Percentiles rank a stretch among this genome's conserved stretches.
These are phyloP conservation scores for Trematomus loennbergii DNA, from an alignment of 2,113 vertebrate genomes.

Conservation along the genomic window DNA sequence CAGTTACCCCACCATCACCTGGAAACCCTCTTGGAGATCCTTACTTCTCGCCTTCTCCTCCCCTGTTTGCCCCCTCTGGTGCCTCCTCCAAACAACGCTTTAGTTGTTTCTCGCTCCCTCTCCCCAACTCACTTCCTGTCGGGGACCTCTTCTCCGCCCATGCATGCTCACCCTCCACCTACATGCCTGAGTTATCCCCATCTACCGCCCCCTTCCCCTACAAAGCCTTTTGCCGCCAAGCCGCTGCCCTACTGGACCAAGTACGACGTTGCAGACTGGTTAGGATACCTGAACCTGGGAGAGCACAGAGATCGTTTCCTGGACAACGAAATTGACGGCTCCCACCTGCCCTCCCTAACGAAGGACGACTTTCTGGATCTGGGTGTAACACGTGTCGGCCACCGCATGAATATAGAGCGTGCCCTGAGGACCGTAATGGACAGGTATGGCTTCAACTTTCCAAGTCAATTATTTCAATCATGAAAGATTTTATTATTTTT, in stretches of 20 bases:
- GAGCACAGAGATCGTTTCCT: slow-evolving; percentile 94
- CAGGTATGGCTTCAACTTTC: slow-evolving; percentile 84
- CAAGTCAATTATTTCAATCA: no score
- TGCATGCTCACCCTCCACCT: slow-evolving; percentile 82
- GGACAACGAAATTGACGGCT: slow-evolving; percentile 97
- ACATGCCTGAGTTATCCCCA: slow-evolving; percentile 89
- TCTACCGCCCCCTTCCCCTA: slow-evolving; percentile 87
- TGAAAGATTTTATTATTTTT: no score
- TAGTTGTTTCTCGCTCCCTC: slow-evolving; percentile 88
- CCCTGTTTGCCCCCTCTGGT: slow-evolving; percentile 87
- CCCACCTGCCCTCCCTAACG: slow-evolving; percentile 92
- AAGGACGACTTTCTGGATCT: slow-evolving; percentile 96
- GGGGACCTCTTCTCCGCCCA: slow-evolving; percentile 82
- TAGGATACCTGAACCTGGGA: slow-evolving; percentile 91
- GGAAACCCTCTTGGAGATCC: slow-evolving; percentile 87
- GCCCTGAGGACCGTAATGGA: slow-evolving; percentile 92
- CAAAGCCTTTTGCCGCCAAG: slow-evolving; percentile 93
- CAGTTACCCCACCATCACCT: slow-evolving; percentile 84
- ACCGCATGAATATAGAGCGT: slow-evolving; percentile 96
- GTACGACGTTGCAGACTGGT: slow-evolving; percentile 95
- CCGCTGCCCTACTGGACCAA: slow-evolving; percentile 95
- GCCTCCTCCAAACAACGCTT: slow-evolving; percentile 84
- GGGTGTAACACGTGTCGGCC: slow-evolving; percentile 95
- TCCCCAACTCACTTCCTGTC: slow-evolving; percentile 92
- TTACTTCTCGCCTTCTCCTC: slow-evolving; percentile 89